A percentile compares a stretch with the other conserved stretches of the same genome.
phyloP scores from a whole-genome alignment of 2,797 vertebrate genomes.

The Peromyscus aztecus region DNA sequence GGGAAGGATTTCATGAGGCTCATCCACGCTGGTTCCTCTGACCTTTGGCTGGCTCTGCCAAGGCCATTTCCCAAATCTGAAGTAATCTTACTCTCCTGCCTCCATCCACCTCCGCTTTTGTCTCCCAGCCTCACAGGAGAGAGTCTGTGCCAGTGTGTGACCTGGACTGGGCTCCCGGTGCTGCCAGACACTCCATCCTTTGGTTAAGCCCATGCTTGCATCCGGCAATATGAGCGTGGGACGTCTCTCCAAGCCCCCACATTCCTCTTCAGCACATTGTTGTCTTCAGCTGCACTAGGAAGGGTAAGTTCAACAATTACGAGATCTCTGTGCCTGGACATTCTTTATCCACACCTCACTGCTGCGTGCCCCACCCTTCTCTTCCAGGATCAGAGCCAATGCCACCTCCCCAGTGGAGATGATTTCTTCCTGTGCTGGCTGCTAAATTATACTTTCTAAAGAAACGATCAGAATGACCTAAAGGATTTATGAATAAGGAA shows the following conservation, averaged over 20 bases:
- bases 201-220: slow-evolving; percentile 38
- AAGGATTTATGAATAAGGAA: slow-evolving; percentile 26
- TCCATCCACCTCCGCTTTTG: neutral
- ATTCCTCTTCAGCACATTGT: neutral
- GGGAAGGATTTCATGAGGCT: neutral
- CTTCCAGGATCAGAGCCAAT: neutral
- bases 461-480: neutral
- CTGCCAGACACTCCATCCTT: slow-evolving; percentile 44
- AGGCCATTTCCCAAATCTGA: slow-evolving; percentile 24
- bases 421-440: neutral
- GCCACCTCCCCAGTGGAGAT: neutral
- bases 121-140: neutral
- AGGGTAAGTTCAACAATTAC: neutral
- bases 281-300: neutral
- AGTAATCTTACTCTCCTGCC: neutral
- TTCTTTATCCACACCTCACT: slow-evolving; percentile 44
- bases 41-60: slow-evolving; percentile 26
- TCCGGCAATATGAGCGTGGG: neutral
- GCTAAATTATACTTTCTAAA: neutral
- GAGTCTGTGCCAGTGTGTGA: neutral
- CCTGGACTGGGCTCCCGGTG: neutral
- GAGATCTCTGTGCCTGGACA: slow-evolving; percentile 14
- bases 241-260: neutral
- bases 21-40: neutral
- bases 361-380: neutral